phyloP scores from a whole-genome alignment of 2,797 vertebrate species.

The Nothura maculosa region DNA sequence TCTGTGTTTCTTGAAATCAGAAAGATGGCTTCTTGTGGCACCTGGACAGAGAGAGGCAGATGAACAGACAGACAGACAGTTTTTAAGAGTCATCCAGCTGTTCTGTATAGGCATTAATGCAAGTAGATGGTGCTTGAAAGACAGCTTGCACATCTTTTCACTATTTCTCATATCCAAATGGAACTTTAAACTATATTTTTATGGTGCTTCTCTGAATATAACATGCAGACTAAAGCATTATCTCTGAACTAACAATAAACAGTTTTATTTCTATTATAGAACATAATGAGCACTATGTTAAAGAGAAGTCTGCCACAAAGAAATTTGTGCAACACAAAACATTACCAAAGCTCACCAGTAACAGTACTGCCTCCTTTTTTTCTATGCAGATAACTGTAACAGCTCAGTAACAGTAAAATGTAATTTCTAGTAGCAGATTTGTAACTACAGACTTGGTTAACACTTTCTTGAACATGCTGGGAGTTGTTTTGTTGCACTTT shows the following conservation, averaged over 20 bases:
- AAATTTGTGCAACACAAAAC: neutral
- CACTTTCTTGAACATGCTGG: neutral
- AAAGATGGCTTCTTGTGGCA: constrained; percentile 91
- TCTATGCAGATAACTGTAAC: neutral
- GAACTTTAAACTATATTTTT: constrained; percentile 3
- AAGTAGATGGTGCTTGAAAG: neutral
- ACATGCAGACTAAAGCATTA: neutral
- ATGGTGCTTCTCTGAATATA: neutral
- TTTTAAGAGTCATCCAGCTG: neutral
- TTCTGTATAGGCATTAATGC: neutral
- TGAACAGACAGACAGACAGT: neutral
- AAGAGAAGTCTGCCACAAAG: neutral
- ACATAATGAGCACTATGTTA: neutral
- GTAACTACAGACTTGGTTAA: neutral
- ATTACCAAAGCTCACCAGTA: neutral
- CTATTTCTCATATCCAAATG: neutral
- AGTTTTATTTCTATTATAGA: constrained; percentile 3
- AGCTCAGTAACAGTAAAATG: neutral
- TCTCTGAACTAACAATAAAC: neutral
- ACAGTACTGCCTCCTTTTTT: neutral
- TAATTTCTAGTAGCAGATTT: neutral
- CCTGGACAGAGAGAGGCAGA: constrained; percentile 78
- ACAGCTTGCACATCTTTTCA: neutral
- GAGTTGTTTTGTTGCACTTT: neutral
- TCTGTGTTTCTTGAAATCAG: constrained; percentile 94